Base-by-base conservation (phyloP, 2,797 vertebrate species). In the Hydrolagus colliei region DNA sequence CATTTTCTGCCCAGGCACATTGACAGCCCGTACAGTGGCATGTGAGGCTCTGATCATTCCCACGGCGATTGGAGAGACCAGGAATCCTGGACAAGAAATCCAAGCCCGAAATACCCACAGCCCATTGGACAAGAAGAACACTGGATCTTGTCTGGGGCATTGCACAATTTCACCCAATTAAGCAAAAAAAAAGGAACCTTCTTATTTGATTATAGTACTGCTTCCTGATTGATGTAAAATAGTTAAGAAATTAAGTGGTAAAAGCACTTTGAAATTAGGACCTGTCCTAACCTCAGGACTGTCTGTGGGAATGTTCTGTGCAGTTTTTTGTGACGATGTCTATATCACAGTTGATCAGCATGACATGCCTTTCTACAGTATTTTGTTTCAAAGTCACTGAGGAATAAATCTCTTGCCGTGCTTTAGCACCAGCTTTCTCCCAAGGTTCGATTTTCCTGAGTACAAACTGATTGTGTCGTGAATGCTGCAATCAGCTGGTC, bases 341-440 rank as follows among this genome's bases (percentile, higher is more conserved):
- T 20, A 16, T 84, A 18, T 63, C 65, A 71, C 71, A 18, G 67
- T 84, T 84, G 41, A 84, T 71, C 71, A 27, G 65, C 79, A 84
- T 68, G 79, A 67, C 20, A 67, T 32, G n/a, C 79, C 9, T 63
- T 84, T 84, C 65, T 84, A 52, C 41, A 52, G 41, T 52, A 71
- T 84, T 71, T 84, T 84, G 65, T 84, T 84, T 84, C 41, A 84
- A 52, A 84, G 65, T 68, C 79, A 84, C 14, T 84, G 32, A 68
- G 79, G 65, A 84, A 84, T 84, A 84, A 84, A 84, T 71, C 65
- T 84, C 67, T 84, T 84, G 65, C 27, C 35, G 62, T 68, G 18
- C 65, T 71, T 20, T 41, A 84, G 71, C 41, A 52, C 41, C 41
- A 52, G 41, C 6, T 52, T 52, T 52, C 41, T 52, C 41, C 27